Evolutionary conservation across 1,140 invertebrate species (phyloP).

Genomic region (Leucophenga varia): DNA sequence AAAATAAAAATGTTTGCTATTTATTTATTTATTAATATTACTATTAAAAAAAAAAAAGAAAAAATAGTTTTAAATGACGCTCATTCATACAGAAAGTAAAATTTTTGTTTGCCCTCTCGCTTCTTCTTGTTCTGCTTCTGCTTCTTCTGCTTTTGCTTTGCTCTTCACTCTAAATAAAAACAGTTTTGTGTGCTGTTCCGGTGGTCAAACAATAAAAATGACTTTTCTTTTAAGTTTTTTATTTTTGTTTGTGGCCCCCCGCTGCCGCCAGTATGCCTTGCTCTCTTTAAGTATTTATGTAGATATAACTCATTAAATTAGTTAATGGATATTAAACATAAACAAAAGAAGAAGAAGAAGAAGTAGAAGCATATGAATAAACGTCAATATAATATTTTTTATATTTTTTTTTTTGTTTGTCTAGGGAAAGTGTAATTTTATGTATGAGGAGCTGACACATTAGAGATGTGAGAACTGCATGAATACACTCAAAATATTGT

Average conservation of each 20-base stretch:
- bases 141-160: conserved; percentile 7
- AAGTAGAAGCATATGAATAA: no score
- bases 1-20: conserved; percentile 18
- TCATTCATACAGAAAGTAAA: no score
- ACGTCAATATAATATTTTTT: no score
- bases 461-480: no score
- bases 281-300: conserved; percentile 2
- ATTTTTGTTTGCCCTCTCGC: background rate
- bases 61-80: background rate
- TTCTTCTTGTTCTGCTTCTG: background rate
- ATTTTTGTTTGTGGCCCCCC: background rate
- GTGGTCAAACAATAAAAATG: conserved; percentile 42
- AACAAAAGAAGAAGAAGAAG: no score
- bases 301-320: conserved; percentile 43
- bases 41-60: conserved; percentile 10
- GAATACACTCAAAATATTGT: no score
- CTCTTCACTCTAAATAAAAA: conserved; percentile 13
- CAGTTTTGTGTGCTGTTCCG: conserved; percentile 25
- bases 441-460: no score
- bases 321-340: conserved; percentile 48
- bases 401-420: no score
- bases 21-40: conserved; percentile 20
- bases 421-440: no score
- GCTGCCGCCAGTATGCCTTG: no score
- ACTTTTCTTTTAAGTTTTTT: no score